Evolutionary conservation across 2,797 vertebrate species (phyloP).

Genomic region (Scolopax rusticola): DNA sequence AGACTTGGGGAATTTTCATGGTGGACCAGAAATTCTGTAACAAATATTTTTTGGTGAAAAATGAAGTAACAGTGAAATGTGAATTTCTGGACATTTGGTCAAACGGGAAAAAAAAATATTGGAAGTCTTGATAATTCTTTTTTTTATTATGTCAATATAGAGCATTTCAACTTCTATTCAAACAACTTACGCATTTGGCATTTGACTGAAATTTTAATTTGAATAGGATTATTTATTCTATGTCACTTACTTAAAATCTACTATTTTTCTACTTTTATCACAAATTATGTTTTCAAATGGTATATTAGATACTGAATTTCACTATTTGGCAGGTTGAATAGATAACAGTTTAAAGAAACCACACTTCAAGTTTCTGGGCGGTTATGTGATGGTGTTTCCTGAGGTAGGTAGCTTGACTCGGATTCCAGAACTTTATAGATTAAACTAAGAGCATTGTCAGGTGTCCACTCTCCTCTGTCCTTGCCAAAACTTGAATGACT

Average conservation of each 20-base stretch:
- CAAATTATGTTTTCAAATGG: not conserved
- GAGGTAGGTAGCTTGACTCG: not conserved
- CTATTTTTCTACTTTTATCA: not conserved
- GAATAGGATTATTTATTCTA: not conserved
- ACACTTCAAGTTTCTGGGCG: not conserved
- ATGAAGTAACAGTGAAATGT: not conserved
- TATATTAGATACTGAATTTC: not conserved
- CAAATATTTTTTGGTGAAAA: not conserved
- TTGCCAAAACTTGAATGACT: constrained; percentile 1
- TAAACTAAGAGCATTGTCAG: not conserved
- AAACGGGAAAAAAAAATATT: not conserved
- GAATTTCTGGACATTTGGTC: not conserved
- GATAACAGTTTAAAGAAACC: not conserved
- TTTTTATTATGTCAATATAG: not conserved
- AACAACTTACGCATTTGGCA: not conserved
- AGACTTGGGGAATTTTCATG: not conserved
- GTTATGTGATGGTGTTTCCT: not conserved
- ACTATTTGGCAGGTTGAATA: not conserved
- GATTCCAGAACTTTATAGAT: not conserved
- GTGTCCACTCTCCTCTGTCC: not conserved
- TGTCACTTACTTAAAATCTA: not conserved
- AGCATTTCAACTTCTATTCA: not conserved
- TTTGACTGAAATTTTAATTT: not conserved
- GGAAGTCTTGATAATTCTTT: not conserved
- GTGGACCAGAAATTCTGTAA: not conserved